Evolutionary conservation across 2,797 vertebrate genomes (phyloP).

Genomic region (Delichon dasypus): DNA sequence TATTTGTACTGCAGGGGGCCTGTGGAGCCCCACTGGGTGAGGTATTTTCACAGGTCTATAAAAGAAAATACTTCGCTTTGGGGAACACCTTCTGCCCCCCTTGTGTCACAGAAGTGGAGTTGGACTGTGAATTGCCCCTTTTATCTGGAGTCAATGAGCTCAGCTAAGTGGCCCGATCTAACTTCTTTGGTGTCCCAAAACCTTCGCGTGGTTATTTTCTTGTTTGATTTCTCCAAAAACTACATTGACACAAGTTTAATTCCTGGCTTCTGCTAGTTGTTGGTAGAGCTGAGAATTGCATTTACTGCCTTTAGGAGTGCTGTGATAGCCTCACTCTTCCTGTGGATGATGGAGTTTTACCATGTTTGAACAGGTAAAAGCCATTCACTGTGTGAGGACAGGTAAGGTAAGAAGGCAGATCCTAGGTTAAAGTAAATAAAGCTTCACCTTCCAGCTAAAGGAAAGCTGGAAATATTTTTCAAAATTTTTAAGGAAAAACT

Average conservation of each 20-base stretch:
- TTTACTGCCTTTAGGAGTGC: background rate
- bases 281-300: background rate
- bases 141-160: background rate
- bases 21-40: background rate
- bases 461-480: background rate
- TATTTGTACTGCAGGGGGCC: background rate
- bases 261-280: background rate
- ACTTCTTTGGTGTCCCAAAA: background rate
- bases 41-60: slow-evolving; percentile 19
- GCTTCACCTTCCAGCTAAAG: background rate
- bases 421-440: background rate
- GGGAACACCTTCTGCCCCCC: background rate
- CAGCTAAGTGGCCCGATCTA: background rate
- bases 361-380: background rate
- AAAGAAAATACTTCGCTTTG: background rate
- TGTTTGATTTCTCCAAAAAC: background rate
- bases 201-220: background rate
- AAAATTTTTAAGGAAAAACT: background rate
- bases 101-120: background rate
- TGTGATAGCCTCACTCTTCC: background rate
- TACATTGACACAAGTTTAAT: background rate
- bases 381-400: background rate
- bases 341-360: background rate
- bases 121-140: background rate
- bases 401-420: background rate